phyloP scores from a whole-genome alignment of 1,140 invertebrate genomes.

The Drosophila kanapiae region DNA sequence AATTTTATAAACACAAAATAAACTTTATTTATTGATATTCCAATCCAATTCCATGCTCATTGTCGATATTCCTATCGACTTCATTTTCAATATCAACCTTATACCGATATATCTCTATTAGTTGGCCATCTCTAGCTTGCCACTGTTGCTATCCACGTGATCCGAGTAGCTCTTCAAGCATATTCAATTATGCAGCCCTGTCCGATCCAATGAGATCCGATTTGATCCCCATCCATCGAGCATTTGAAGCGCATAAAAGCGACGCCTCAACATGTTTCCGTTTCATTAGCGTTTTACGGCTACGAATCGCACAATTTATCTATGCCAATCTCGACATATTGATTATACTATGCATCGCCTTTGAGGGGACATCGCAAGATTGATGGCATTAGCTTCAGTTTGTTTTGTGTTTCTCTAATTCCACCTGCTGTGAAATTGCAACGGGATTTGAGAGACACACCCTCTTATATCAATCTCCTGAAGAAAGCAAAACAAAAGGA shows the following conservation, averaged over 20 bases:
- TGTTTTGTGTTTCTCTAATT: conserved; percentile 17
- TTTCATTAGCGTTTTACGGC: conserved; percentile 49
- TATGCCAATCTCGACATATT: conserved; percentile 58
- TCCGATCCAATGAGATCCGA: conserved; percentile 9
- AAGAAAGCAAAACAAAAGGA: conserved; percentile 3
- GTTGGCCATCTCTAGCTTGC: not conserved
- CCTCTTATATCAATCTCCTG: conserved; percentile 1
- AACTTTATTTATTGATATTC: no score
- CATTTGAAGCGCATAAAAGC: conserved; percentile 47
- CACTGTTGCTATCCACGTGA: conserved; percentile 23
- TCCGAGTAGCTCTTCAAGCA: conserved; percentile 6
- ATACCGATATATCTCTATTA: not conserved
- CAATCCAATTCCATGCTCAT: no score
- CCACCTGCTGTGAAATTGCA: conserved; percentile 29
- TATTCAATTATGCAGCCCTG: conserved; percentile 52
- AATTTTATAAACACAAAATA: no score
- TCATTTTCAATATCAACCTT: not conserved
- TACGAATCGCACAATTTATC: conserved; percentile 56
- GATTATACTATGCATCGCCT: conserved; percentile 33
- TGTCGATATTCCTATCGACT: not conserved
- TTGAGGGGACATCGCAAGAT: conserved; percentile 32
- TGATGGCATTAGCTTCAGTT: conserved; percentile 15
- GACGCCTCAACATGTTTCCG: conserved; percentile 58
- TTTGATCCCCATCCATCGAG: conserved; percentile 8
- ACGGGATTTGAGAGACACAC: conserved; percentile 44